These are phyloP conservation scores for Physeter macrocephalus DNA, from an alignment of 2,113 vertebrate species.

Conservation along the genomic window DNA sequence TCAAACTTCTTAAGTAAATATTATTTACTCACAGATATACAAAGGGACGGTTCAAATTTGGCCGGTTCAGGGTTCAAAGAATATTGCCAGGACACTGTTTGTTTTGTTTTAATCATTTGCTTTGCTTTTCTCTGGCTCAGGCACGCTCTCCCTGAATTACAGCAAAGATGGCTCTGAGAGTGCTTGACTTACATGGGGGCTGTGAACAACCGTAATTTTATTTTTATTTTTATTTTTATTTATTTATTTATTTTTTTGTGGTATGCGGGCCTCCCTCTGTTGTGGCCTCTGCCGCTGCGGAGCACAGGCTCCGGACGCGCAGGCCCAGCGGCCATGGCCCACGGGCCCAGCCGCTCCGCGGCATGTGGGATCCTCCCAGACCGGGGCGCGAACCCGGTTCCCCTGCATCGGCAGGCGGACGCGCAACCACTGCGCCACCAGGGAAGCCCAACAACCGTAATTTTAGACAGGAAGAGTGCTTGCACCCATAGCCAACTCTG, in stretches of 20 bases:
- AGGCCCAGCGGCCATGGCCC: too few relatives aligned
- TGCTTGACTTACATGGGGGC: not conserved
- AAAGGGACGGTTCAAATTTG: not conserved
- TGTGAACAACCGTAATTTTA: not conserved
- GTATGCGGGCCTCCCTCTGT: too few relatives aligned
- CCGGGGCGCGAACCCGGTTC: too few relatives aligned
- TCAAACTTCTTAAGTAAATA: not conserved
- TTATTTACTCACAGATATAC: not conserved
- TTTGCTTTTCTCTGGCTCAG: not conserved
- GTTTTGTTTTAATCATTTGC: not conserved
- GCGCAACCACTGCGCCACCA: too few relatives aligned
- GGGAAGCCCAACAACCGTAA: not conserved
- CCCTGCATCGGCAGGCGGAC: too few relatives aligned
- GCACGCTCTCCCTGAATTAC: not conserved
- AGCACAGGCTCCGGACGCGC: too few relatives aligned
- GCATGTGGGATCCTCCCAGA: too few relatives aligned
- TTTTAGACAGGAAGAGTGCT: not conserved
- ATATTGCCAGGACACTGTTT: not conserved
- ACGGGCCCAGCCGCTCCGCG: too few relatives aligned
- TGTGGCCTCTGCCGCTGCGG: too few relatives aligned
- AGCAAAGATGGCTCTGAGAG: not conserved
- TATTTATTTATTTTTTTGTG: too few relatives aligned
- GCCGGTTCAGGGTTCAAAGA: not conserved
- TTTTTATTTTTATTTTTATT: too few relatives aligned
- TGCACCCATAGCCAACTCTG: not conserved